phyloP scores from a whole-genome alignment of 2,113 vertebrate genomes.

The Trinectes maculatus region DNA sequence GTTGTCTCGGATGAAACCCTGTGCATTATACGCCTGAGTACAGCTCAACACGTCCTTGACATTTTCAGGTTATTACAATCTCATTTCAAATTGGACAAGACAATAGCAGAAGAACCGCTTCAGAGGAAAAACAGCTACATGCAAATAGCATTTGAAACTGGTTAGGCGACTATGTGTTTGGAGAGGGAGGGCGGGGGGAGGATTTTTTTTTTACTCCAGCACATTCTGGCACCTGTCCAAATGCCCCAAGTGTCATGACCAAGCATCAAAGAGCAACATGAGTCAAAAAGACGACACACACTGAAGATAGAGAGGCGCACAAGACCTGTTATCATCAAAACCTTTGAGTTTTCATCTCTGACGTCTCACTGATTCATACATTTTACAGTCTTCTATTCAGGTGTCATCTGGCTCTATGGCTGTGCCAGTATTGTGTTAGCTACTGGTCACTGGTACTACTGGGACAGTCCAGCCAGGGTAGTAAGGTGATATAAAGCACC shows the following conservation, averaged over 20 bases:
- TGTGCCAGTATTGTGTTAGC: constrained; percentile 36
- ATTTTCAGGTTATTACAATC: constrained; percentile 9
- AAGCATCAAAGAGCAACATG: constrained; percentile 58
- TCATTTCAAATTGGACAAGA: not conserved
- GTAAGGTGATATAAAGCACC: constrained; percentile 45
- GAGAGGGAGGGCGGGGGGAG: constrained; percentile 7
- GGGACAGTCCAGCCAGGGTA: constrained; percentile 19
- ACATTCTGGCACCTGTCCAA: constrained; percentile 52
- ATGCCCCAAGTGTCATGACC: constrained; percentile 54
- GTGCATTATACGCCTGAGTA: not conserved
- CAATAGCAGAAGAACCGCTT: constrained; percentile 1
- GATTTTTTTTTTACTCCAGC: not conserved
- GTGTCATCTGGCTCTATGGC: constrained; percentile 5
- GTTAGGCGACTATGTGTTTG: constrained; percentile 57
- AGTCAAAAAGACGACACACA: constrained; percentile 42
- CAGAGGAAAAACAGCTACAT: constrained; percentile 12
- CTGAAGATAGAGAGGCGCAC: constrained; percentile 30
- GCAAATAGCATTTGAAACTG: constrained; percentile 46
- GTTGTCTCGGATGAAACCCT: not conserved
- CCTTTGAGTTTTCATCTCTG: constrained; percentile 52
- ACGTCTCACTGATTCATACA: constrained; percentile 53
- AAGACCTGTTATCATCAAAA: constrained; percentile 55
- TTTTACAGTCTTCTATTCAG: constrained; percentile 34
- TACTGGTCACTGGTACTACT: constrained; percentile 21
- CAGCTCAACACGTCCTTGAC: not conserved